phyloP scores from a whole-genome alignment of 2,113 vertebrate species.

The Pica pica region DNA sequence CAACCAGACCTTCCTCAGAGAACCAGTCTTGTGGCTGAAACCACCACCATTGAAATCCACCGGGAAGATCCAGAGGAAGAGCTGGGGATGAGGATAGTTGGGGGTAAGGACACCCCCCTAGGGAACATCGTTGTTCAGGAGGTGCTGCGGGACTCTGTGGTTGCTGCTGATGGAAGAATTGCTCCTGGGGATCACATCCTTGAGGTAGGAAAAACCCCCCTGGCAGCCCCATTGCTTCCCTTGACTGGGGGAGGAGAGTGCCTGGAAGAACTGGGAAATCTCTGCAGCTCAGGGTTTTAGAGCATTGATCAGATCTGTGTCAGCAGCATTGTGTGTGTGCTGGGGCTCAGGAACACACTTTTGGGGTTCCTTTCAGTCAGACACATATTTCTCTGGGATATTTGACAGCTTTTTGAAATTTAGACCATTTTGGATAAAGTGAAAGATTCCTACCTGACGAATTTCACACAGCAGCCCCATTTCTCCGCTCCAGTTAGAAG shows the following conservation, averaged over 20 bases:
- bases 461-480: neutral
- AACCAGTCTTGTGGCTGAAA: slow-evolving; percentile 86
- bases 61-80: slow-evolving; percentile 82
- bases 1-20: slow-evolving; percentile 78
- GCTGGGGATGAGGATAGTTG: slow-evolving; percentile 87
- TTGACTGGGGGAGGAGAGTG: neutral
- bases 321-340: neutral
- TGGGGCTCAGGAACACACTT: neutral
- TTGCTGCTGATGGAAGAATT: slow-evolving; percentile 82
- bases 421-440: neutral
- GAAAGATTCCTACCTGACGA: neutral
- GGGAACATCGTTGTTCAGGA: slow-evolving; percentile 91
- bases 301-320: neutral
- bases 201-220: slow-evolving; percentile 72
- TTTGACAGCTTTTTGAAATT: neutral
- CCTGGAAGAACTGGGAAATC: neutral
- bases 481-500: neutral
- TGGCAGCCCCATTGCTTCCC: neutral
- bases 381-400: neutral
- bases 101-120: slow-evolving; percentile 89
- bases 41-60: slow-evolving; percentile 81
- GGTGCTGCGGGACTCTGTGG: slow-evolving; percentile 79
- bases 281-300: neutral
- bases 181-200: slow-evolving; percentile 90
- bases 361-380: neutral